Evolutionary conservation across 1,140 invertebrate genomes (phyloP), one percentile per base, ranked within the genome.

Genomic region (Bombus pyrosoma): DNA sequence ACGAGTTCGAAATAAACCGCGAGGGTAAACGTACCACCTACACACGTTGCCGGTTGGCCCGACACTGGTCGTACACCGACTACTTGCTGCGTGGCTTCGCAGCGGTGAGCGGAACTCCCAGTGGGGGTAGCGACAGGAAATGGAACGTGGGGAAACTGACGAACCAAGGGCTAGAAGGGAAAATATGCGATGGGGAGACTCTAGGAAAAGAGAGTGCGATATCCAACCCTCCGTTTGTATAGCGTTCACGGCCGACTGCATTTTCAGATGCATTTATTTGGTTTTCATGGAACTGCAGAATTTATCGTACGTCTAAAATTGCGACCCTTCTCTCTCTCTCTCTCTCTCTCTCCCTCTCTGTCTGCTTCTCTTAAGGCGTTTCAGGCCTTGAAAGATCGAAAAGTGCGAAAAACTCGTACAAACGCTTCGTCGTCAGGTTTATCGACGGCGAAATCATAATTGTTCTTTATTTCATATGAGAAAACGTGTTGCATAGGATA

Each of bases 11-110:
- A 85, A 74, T 53, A 81, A 81, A 81, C 78, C 22, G 69, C n/a
- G 53, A 73, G 39, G 32, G 13, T 22, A 4, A 59, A 28, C 74
- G 32, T 34, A 66, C 59, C 43, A 39, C 47, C 59, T 77, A 69
- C 83, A 75, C 84, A 71, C 73, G 79, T 41, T 66, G 78, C 79
- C 69, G 84, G 85, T 86, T 85, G 68, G 79, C 72, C 80, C 81
- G 85, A 88, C 87, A 86, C 87, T 88, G 85, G 71, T 62, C 87
- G 83, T 41, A 64, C 78, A 62, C 41, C 13, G 28, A 82, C 87
- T 88, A 88, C 80, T 88, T 81, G 76, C 76, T 83, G n/a, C 66
- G 83, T 41, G 68, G 77, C 73, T 85, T 85, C 43, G 74, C 72
- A 77, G 81, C 83, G 68, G 68, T 22, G 76, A 84, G 68, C 57